Conservation (phyloP, 2,113 vertebrate species). For the chimpanzee (Pan troglodytes) region NHGRI_mPanTro3-v2.1_pri NC_072413.2:74856001-74856500, state of each 20-base stretch:
- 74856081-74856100: fast-evolving
- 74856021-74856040: fast-evolving
- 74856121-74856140: background rate
- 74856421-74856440: background rate
- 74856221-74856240: background rate
- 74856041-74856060: background rate
- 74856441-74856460: background rate
- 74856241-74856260: background rate
- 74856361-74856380: background rate
- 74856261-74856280: background rate
- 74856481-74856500: background rate
- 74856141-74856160: background rate
- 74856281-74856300: background rate
- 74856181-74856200: background rate
- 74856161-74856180: background rate
- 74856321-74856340: background rate
- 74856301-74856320: background rate
- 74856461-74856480: background rate
- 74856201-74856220: background rate
- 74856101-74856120: background rate
- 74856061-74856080: background rate
- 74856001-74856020: background rate
- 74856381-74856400: background rate
- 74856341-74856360: background rate
- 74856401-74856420: background rate